Evolutionary conservation across 2,888 invertebrate genomes (phyloP).

Genomic region (Luperina testacea): DNA sequence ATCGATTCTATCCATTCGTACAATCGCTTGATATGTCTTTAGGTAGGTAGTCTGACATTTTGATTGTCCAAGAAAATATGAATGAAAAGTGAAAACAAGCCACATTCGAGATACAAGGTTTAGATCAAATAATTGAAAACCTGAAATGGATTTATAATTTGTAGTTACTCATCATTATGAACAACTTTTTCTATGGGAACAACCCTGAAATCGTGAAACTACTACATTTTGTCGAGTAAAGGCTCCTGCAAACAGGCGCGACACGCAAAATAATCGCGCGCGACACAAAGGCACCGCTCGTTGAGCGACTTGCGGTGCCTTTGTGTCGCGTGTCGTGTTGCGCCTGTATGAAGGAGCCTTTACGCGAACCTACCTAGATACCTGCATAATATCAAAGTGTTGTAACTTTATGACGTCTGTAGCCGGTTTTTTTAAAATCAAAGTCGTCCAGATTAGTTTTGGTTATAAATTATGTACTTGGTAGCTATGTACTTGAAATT

Average conservation of each 20-base stretch:
- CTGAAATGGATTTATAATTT: background rate
- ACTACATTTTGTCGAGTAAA: background rate
- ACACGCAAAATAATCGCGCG: too few relatives aligned
- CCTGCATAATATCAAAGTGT: background rate
- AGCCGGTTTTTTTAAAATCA: background rate
- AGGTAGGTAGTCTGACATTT: constrained; percentile 11
- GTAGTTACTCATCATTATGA: background rate
- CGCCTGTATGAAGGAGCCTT: too few relatives aligned
- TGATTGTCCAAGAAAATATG: constrained; percentile 1
- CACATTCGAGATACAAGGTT: too few relatives aligned
- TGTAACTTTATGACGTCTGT: background rate
- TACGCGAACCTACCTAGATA: too few relatives aligned
- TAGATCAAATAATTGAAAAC: background rate
- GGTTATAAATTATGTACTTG: background rate
- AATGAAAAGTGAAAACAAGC: background rate
- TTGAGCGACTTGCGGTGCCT: too few relatives aligned
- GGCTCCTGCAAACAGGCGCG: too few relatives aligned
- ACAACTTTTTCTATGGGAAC: too few relatives aligned
- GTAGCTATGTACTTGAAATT: background rate
- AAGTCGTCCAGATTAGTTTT: background rate
- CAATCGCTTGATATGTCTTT: too few relatives aligned
- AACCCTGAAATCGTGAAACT: too few relatives aligned
- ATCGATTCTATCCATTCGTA: background rate
- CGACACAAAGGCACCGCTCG: too few relatives aligned
- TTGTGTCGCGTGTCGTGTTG: too few relatives aligned